These are phyloP conservation scores for Sarcophaga variegata DNA, from an alignment of 2,888 invertebrate species.

Conservation along the genomic window DNA sequence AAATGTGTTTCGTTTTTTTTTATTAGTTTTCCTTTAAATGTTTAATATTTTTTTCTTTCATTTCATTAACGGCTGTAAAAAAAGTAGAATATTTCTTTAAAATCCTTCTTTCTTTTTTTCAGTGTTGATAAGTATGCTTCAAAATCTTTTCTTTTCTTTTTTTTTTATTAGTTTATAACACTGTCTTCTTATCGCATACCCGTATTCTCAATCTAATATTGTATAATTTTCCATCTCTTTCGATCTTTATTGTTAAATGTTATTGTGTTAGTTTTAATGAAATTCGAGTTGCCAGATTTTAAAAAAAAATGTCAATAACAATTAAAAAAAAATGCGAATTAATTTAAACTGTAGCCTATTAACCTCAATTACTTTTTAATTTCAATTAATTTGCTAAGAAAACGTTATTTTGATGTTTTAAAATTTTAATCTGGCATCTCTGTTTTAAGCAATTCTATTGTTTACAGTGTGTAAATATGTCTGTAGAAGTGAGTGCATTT, in stretches of 20 bases:
- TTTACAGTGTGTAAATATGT: background rate
- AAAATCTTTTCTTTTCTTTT: constrained; percentile 9
- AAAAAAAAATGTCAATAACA: no score
- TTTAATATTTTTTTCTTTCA: constrained; percentile 2
- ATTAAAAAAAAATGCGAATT: no score
- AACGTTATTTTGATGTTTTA: no score
- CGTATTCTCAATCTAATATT: background rate
- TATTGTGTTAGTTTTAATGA: no score
- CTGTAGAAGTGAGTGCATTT: background rate
- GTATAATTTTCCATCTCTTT: no score
- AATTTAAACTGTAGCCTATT: no score
- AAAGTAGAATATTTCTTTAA: constrained; percentile 15
- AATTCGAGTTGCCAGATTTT: no score
- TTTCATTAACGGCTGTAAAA: background rate
- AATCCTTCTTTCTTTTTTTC: constrained; percentile 13
- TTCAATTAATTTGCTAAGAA: no score
- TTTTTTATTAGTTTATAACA: constrained; percentile 14
- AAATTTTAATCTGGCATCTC: background rate
- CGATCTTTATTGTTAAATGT: no score
- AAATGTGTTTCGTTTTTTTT: background rate
- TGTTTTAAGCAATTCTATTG: background rate
- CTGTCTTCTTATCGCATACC: background rate
- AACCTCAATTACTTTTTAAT: no score
- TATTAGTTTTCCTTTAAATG: constrained; percentile 24
- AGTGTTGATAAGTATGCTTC: constrained; percentile 23